These are phyloP conservation scores for Eubasilissa regina DNA, from an alignment of 1,140 invertebrate species.

Conservation along the genomic window DNA sequence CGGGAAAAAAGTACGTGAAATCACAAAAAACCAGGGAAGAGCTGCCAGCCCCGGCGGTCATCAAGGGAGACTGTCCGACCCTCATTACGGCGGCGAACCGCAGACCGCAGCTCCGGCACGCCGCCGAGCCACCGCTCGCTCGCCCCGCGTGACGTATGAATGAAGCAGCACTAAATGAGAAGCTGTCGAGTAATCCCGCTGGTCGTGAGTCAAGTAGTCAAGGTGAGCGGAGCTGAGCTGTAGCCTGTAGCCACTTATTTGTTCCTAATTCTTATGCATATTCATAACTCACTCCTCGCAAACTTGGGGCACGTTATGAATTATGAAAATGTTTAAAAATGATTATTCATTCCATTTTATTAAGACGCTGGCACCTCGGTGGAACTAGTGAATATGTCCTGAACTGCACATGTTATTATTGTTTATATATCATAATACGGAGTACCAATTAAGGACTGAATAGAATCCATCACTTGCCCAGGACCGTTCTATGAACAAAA, in stretches of 20 bases:
- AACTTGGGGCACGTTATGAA: too few species aligned
- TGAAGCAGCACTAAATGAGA: conserved; percentile 21
- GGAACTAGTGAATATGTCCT: too few species aligned
- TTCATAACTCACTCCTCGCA: not conserved
- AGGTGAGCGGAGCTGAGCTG: not conserved
- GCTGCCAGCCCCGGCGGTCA: conserved; percentile 43
- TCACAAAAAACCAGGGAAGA: conserved; percentile 50
- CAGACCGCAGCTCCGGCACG: not conserved
- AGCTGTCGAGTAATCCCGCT: too few species aligned
- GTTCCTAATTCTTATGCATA: not conserved
- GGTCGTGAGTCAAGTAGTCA: not conserved
- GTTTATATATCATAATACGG: too few species aligned
- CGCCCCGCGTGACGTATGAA: conserved; percentile 21
- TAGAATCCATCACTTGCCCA: too few species aligned
- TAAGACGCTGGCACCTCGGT: too few species aligned
- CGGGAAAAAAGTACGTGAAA: conserved; percentile 58
- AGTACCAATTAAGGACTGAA: too few species aligned
- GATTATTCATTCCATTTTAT: too few species aligned
- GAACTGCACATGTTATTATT: too few species aligned
- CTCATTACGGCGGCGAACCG: conserved; percentile 39
- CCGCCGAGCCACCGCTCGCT: not conserved
- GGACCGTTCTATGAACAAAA: too few species aligned
- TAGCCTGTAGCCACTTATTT: not conserved
- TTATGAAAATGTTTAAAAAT: too few species aligned
- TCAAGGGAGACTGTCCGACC: conserved; percentile 45